Conservation (phyloP, 2,797 vertebrate species). For the Geotria australis region DNA sequence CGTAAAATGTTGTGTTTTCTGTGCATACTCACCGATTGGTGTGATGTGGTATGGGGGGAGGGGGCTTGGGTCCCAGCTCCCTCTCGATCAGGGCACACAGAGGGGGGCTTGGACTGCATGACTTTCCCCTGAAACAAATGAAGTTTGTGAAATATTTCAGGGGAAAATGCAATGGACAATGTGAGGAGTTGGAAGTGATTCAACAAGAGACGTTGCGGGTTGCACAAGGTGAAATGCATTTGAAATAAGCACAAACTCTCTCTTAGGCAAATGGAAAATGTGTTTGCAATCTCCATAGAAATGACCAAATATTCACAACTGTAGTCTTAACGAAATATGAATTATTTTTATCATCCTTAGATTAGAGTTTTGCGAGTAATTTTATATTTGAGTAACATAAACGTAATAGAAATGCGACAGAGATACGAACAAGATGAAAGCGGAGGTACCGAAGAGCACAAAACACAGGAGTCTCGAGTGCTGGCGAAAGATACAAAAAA, state of each 20-base stretch:
- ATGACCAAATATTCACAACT: no score
- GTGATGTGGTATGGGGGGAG: constrained; percentile 57
- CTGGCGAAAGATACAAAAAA: no score
- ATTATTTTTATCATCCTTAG: no score
- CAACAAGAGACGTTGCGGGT: background rate
- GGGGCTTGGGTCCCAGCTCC: constrained; percentile 34
- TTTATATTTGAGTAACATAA: background rate
- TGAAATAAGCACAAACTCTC: background rate
- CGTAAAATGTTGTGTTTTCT: no score
- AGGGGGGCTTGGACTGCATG: constrained; percentile 31
- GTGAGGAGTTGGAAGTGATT: constrained; percentile 1
- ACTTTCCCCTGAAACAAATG: constrained; percentile 34
- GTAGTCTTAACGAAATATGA: no score
- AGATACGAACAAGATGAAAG: background rate
- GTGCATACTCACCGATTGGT: constrained; percentile 37
- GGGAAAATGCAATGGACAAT: no score
- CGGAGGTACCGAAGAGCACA: background rate
- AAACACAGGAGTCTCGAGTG: background rate
- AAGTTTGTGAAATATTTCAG: no score
- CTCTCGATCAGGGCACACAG: constrained; percentile 47
- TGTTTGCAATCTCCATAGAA: no score
- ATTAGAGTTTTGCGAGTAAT: background rate
- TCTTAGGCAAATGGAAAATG: background rate
- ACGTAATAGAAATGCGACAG: background rate
- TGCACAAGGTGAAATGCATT: background rate